These are phyloP conservation scores for Chondrilla cf. caribensis DNA, from an alignment of 37 sponge, comb jelly and placozoan genomes.

Conservation along the genomic window DNA sequence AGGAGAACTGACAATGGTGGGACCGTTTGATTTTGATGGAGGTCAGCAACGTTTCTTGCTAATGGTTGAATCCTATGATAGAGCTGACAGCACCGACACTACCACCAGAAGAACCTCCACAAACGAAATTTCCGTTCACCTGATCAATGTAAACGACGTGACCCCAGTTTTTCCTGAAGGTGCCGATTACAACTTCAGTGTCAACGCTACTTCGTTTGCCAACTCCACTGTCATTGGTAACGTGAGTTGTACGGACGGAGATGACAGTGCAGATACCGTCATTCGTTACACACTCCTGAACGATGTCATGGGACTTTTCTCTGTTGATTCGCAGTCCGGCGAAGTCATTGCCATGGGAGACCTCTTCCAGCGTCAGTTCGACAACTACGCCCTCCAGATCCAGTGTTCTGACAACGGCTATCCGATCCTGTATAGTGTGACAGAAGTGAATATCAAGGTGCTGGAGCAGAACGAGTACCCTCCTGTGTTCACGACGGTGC, in stretches of 20 bases:
- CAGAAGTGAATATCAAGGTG: not conserved
- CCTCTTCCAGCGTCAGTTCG: slow-evolving; percentile 17
- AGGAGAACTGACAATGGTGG: slow-evolving; percentile 40
- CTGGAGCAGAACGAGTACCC: not conserved
- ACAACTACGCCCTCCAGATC: slow-evolving; percentile 29
- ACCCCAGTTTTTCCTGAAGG: slow-evolving; percentile 33
- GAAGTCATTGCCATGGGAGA: slow-evolving; percentile 25
- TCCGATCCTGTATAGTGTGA: not conserved
- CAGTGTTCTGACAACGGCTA: slow-evolving; percentile 37
- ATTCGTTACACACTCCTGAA: slow-evolving; percentile 37
- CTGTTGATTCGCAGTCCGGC: slow-evolving; percentile 33
- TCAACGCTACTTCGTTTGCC: slow-evolving; percentile 21
- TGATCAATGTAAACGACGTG: slow-evolving; percentile 73
- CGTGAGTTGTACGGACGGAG: slow-evolving; percentile 64
- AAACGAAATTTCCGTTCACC: slow-evolving; percentile 16
- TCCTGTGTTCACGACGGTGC: not conserved
- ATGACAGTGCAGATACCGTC: slow-evolving; percentile 37
- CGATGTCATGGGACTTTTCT: slow-evolving; percentile 14
- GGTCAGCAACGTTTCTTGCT: slow-evolving; percentile 9
- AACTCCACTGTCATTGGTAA: slow-evolving; percentile 18
- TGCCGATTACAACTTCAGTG: slow-evolving; percentile 23
- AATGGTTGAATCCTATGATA: slow-evolving; percentile 34
- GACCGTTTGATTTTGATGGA: slow-evolving; percentile 52
- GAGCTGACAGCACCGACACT: not conserved
- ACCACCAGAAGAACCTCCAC: not conserved